Base-by-base conservation (phyloP, 2,888 invertebrate genomes). In the Eugnorisma glareosa region DNA sequence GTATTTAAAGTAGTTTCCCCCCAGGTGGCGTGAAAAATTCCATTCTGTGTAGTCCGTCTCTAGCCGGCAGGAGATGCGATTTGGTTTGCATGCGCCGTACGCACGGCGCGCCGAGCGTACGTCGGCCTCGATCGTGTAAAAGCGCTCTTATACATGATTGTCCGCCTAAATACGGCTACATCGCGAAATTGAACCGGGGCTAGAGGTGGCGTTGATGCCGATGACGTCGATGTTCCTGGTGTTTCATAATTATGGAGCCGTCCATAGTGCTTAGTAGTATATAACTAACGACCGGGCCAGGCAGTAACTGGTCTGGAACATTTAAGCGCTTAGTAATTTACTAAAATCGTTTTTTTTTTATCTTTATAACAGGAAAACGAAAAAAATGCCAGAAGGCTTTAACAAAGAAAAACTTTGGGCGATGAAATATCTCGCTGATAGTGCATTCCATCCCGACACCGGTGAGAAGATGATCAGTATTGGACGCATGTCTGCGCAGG, bases 401-500 rank as follows among this genome's bases (percentile, higher is more conserved):
- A 97, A 98, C 28, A 98, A 98, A 82, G 98, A 99, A 66, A 98
- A 99, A 85, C 93, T 99, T 67, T 99, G 99, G 99, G 95, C 96
- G 63, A 98, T 98, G 24, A 99, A 99, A 94, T 98, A 98, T 91
- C 94, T 99, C 24, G 99, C 99, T 95, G 99, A 99, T 95, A 99
- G 99, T 54, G 99, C 99, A 0, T 99, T 97, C 94, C 99, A 99
- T 95, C 99, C 99, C 0, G 99, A 99, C 92, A 99, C 99, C 0
- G 99, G 99, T 1, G 99, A 99, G 93, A 99, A 99, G 94, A 99
- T 99, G 98, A 93, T 98, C 61, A 94, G 98, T 15, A 97, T 99
- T 75, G 99, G 99, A 0, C 97, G 99, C 71, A 99, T 99, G 99
- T 98, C 99, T 2, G 99, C 99, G 0, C 99, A 99, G 95, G 99